phyloP scores from a whole-genome alignment of 2,797 vertebrate genomes.

The Artibeus lituratus region DNA sequence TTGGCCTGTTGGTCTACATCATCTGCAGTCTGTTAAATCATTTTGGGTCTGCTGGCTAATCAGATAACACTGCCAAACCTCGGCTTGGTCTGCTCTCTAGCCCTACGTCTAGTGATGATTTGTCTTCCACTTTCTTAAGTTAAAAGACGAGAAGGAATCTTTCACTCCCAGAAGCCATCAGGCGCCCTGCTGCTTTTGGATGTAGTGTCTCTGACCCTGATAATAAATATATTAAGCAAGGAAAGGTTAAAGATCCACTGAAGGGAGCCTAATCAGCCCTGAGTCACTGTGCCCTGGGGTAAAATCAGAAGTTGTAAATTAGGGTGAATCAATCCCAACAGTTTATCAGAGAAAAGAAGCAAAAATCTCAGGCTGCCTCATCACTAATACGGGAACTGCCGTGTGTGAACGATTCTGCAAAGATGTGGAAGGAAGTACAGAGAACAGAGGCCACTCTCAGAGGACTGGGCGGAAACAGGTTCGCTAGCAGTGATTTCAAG shows the following conservation, averaged over 20 bases:
- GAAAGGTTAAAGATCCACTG: conserved; percentile 26
- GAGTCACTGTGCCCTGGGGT: conserved; percentile 2
- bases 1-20: background rate
- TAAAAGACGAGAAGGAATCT: background rate
- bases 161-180: conserved; percentile 38
- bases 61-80: background rate
- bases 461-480: background rate
- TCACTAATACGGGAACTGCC: background rate
- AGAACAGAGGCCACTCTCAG: background rate
- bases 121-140: conserved; percentile 59
- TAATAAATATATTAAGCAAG: background rate
- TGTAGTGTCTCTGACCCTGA: conserved; percentile 43
- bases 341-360: background rate
- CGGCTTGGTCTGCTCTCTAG: background rate
- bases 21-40: background rate
- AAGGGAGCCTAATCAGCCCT: background rate
- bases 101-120: background rate
- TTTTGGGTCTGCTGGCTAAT: background rate
- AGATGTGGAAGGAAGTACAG: background rate
- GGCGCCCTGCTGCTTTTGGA: conserved; percentile 36
- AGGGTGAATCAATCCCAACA: conserved; percentile 23
- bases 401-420: background rate
- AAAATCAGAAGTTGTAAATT: conserved; percentile 48
- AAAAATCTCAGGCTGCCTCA: background rate
- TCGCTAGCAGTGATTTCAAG: background rate